phyloP scores from a whole-genome alignment of 2,888 invertebrate genomes.

The Drosophila buzzatii region DNA sequence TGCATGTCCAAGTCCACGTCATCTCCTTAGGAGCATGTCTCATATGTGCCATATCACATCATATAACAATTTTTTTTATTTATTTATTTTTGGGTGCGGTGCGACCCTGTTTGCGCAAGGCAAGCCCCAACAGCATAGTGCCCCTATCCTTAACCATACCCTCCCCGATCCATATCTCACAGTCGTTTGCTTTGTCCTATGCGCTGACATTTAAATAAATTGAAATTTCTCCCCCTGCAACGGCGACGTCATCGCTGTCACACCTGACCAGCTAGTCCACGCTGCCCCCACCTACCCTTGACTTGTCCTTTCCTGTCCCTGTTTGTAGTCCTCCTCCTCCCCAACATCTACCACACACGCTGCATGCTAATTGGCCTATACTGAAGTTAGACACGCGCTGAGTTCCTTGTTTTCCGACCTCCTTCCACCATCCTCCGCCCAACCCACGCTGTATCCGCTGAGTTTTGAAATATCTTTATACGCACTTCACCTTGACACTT shows the following conservation, averaged over 20 bases:
- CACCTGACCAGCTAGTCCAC: conserved; percentile 56
- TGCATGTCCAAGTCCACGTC: conserved; percentile 71
- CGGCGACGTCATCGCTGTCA: conserved; percentile 75
- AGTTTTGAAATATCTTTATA: conserved; percentile 25
- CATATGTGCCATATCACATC: conserved; percentile 18
- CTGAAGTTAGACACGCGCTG: conserved; percentile 58
- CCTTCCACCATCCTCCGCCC: background rate
- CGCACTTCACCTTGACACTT: conserved; percentile 76
- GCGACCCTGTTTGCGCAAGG: conserved; percentile 39
- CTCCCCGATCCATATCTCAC: background rate
- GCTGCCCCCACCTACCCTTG: background rate
- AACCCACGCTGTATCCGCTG: background rate
- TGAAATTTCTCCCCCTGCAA: conserved; percentile 72
- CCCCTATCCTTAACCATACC: background rate
- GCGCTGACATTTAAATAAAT: conserved; percentile 75
- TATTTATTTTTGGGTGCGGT: conserved; percentile 62
- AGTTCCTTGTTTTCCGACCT: conserved; percentile 8
- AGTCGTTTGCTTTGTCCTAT: conserved; percentile 5
- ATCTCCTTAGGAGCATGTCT: conserved; percentile 22
- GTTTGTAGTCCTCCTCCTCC: conserved; percentile 3
- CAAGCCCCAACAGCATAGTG: conserved; percentile 1
- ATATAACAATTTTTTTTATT: conserved; percentile 32
- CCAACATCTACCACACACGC: conserved; percentile 33
- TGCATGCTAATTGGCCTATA: conserved; percentile 75
- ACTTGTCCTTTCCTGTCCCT: background rate